These are phyloP conservation scores for Malurus leucopterus DNA, from an alignment of 2,797 vertebrate genomes.

Conservation along the genomic window DNA sequence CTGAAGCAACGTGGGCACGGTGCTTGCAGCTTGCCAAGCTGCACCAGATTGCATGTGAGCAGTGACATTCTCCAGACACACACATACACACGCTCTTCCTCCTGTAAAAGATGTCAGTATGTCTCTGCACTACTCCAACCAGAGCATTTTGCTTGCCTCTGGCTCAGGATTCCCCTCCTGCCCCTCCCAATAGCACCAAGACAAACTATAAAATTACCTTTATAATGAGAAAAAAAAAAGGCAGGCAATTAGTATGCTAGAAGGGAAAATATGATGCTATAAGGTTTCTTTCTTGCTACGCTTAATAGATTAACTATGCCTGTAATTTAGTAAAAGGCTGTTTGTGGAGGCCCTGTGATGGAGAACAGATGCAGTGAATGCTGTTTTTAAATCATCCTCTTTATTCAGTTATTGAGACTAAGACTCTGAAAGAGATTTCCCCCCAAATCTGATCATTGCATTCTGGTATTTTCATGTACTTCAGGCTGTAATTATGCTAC, in stretches of 20 bases:
- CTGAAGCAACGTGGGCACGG: not conserved
- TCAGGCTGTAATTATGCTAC: not conserved
- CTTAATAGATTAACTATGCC: constrained; percentile 44
- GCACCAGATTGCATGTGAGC: not conserved
- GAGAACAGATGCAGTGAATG: constrained; percentile 31
- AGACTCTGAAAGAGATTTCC: constrained; percentile 1
- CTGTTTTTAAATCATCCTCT: constrained; percentile 14
- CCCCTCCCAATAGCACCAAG: not conserved
- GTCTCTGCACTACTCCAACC: not conserved
- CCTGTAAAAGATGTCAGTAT: not conserved
- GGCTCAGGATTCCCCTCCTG: not conserved
- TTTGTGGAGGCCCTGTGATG: constrained; percentile 11
- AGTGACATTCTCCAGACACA: not conserved
- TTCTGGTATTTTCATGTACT: not conserved
- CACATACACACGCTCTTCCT: not conserved
- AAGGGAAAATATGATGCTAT: constrained; percentile 30
- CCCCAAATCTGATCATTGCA: not conserved
- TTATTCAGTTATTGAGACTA: constrained; percentile 1
- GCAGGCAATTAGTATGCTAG: not conserved
- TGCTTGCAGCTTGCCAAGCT: not conserved
- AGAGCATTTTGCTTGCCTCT: not conserved
- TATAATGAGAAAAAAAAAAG: constrained; percentile 31
- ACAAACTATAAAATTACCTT: not conserved
- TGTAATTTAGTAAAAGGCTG: constrained; percentile 34
- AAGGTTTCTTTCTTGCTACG: not conserved